phyloP scores from a whole-genome alignment of 2,888 invertebrate genomes.

The Ormyrus rosae region DNA sequence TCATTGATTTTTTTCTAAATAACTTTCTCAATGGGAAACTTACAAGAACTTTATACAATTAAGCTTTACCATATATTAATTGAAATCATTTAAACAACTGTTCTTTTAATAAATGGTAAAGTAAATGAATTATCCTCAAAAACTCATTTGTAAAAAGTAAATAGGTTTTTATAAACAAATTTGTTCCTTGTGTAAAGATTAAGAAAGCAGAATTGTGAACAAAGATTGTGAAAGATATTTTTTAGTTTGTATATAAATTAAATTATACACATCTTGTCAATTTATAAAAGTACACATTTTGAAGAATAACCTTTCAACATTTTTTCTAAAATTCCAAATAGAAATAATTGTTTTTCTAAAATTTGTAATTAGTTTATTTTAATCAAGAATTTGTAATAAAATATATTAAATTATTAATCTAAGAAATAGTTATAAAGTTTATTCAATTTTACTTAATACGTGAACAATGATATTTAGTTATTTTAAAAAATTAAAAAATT shows the following conservation, averaged over 20 bases:
- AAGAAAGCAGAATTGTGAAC: not conserved
- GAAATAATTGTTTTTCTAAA: slow-evolving; percentile 3
- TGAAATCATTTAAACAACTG: not conserved
- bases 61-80: not conserved
- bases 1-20: slow-evolving; percentile 74
- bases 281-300: slow-evolving; percentile 18
- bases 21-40: slow-evolving; percentile 8
- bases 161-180: slow-evolving; percentile 28
- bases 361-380: slow-evolving; percentile 10
- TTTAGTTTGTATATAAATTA: slow-evolving; percentile 39
- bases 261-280: slow-evolving; percentile 39
- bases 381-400: slow-evolving; percentile 3
- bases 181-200: slow-evolving; percentile 39
- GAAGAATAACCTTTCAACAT: slow-evolving; percentile 14
- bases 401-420: not conserved
- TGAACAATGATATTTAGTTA: too few species aligned
- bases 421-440: too few species aligned
- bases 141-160: slow-evolving; percentile 15
- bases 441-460: too few species aligned
- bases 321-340: slow-evolving; percentile 22
- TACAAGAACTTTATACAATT: not conserved
- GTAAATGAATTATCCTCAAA: slow-evolving; percentile 10
- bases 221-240: not conserved
- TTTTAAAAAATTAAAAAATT: too few species aligned
- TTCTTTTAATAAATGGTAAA: not conserved